phyloP scores from a whole-genome alignment of 2,888 invertebrate genomes.

The Cerastis rubricosa region DNA sequence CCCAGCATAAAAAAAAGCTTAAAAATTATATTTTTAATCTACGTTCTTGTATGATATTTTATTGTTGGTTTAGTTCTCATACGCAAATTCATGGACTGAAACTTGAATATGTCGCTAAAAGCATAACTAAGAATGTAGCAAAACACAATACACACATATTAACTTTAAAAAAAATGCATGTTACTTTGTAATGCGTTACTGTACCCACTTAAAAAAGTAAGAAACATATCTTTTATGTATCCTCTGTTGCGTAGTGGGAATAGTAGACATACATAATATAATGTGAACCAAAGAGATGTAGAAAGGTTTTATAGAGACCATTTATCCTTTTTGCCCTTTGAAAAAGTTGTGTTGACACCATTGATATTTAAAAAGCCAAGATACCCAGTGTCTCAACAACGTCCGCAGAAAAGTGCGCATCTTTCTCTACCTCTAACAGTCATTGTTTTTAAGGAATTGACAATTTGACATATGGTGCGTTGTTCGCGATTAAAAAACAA shows the following conservation, averaged over 20 bases:
- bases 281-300: not conserved
- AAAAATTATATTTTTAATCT: no score
- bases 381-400: no score
- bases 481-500: no score
- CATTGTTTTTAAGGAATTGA: no score
- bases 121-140: constrained; percentile 41
- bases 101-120: constrained; percentile 7
- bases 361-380: no score
- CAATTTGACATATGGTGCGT: no score
- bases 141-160: constrained; percentile 10
- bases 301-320: not conserved
- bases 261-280: no score
- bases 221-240: constrained; percentile 43
- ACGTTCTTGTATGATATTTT: no score
- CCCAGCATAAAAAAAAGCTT: no score
- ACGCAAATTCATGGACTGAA: not conserved
- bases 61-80: not conserved
- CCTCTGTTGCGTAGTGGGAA: constrained; percentile 56
- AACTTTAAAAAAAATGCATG: not conserved
- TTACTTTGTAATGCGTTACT: constrained; percentile 43
- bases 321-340: not conserved
- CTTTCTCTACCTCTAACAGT: no score
- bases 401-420: no score
- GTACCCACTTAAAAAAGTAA: constrained; percentile 73
- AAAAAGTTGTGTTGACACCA: not conserved